Conservation (phyloP, 2,113 vertebrate species). For the Trematomus loennbergii region DNA sequence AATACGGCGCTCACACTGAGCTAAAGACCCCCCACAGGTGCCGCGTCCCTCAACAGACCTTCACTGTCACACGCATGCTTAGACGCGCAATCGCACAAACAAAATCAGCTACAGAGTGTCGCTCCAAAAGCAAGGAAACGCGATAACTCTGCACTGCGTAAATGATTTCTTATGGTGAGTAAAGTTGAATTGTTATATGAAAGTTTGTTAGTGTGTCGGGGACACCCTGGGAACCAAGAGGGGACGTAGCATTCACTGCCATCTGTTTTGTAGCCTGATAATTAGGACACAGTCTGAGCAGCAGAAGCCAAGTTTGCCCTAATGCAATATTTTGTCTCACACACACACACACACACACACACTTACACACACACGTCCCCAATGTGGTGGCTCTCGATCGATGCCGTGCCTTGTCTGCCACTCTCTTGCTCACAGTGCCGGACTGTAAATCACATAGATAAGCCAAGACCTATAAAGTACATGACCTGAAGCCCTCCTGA, state of each 20-base stretch:
- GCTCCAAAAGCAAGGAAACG: conserved; percentile 60
- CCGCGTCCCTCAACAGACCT: conserved; percentile 72
- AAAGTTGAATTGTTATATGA: conserved; percentile 38
- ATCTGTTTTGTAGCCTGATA: conserved; percentile 71
- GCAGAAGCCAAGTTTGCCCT: conserved; percentile 63
- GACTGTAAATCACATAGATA: conserved; percentile 74
- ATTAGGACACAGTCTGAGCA: conserved; percentile 71
- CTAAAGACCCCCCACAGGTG: conserved; percentile 62
- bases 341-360: conserved; percentile 29
- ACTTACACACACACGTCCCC: conserved; percentile 1
- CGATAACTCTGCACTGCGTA: conserved; percentile 70
- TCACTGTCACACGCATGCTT: conserved; percentile 30
- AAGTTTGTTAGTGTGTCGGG: conserved; percentile 27
- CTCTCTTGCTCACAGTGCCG: conserved; percentile 62
- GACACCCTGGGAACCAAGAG: conserved; percentile 43
- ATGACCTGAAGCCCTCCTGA: conserved; percentile 59
- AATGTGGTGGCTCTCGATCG: conserved; percentile 61
- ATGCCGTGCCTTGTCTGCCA: conserved; percentile 71
- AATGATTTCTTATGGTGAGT: conserved; percentile 56
- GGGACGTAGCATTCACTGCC: conserved; percentile 53
- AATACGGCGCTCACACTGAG: conserved; percentile 54
- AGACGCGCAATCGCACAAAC: not conserved
- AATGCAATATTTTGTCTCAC: conserved; percentile 69
- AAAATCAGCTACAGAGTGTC: not conserved
- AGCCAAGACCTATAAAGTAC: conserved; percentile 68